Evolutionary conservation across 2,888 invertebrate species (phyloP), one percentile per base, ranked within the genome.

Genomic region (Drosophila greeni): DNA sequence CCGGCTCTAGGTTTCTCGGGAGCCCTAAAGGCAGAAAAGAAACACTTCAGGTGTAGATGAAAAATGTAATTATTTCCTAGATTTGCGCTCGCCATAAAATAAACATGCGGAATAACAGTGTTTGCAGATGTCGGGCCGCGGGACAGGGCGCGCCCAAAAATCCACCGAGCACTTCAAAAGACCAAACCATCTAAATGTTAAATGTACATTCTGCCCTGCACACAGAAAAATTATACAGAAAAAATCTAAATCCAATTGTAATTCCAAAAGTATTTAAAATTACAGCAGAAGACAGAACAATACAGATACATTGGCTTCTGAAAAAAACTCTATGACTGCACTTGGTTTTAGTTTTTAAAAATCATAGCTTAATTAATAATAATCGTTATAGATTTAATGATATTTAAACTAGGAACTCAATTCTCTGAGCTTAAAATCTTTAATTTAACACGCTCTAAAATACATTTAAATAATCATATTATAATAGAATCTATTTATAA

Each of bases 21-120:
- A 47, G 42, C 49, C 70, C 66, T 62, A 49, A 29, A 49, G 71
- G 84, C 73, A 75, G 43, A 24, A 16, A 24, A 36, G 18, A 31
- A 34, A 72, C 79, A 82, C 79, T 82, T 77, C 73, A 84, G 82
- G 82, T 85, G 85, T 77, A 84, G 84, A 84, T 82, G 82, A 77
- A 79, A 84, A 85, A 82, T 85, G 82, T 82, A 85, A 85, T 84
- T 85, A 82, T 82, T 83, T 84, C 74, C 72, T 84, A 85, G 77
- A 78, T 85, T 78, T 84, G 74, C 69, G 74, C 78, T 69, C 57
- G 70, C 64, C 59, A 67, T 66, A 75, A 81, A 84, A 81, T 74
- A 77, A 81, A 81, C 72, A 81, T 65, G 78, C 70, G 52, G 62
- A 36, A 64, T 36, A 64, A 72, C 73, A 70, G 73, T 80, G 75